Evolutionary conservation across 92 coral and sea anemone genomes (phyloP).

Genomic region (Ricordea florida): DNA sequence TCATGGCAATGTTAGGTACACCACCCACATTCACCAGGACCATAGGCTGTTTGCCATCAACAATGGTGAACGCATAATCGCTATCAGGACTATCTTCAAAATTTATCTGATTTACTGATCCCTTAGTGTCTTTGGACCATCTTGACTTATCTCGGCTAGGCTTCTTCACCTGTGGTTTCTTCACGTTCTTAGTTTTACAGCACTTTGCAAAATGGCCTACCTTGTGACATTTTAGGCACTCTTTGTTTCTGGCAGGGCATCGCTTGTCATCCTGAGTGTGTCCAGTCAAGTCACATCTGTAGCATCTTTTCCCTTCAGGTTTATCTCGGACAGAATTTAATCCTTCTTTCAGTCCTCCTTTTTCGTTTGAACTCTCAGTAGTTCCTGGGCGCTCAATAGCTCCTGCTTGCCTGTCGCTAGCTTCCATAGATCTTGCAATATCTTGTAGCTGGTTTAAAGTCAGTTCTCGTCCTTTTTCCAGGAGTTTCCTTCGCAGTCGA

Average conservation of each 20-base stretch:
- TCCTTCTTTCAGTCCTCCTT: constrained; percentile 1
- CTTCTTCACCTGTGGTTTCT: neutral
- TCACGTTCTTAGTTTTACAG: constrained; percentile 20
- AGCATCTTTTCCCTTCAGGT: constrained; percentile 16
- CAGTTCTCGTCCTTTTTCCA: constrained; percentile 31
- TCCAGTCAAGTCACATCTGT: constrained; percentile 4
- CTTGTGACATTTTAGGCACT: constrained; percentile 28
- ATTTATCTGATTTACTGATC: neutral
- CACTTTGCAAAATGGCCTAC: constrained; percentile 52
- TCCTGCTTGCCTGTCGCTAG: constrained; percentile 48
- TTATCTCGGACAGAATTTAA: too few species aligned
- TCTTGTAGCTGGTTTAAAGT: constrained; percentile 35
- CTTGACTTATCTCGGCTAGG: too few species aligned
- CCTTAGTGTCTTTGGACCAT: neutral
- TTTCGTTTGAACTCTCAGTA: neutral
- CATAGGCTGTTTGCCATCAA: constrained; percentile 11
- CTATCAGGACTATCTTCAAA: constrained; percentile 9
- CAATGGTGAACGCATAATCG: constrained; percentile 50
- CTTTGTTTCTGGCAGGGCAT: constrained; percentile 41
- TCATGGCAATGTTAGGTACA: constrained; percentile 39
- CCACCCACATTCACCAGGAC: constrained; percentile 42
- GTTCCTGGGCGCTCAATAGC: too few species aligned
- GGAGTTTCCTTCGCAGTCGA: constrained; percentile 34
- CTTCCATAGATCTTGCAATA: constrained; percentile 61
- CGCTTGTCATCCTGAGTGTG: constrained; percentile 6